Percentiles rank a stretch among this genome's conserved stretches.
phyloP scores from a whole-genome alignment of 2,888 invertebrate genomes.

The Plemyria rubiginata region DNA sequence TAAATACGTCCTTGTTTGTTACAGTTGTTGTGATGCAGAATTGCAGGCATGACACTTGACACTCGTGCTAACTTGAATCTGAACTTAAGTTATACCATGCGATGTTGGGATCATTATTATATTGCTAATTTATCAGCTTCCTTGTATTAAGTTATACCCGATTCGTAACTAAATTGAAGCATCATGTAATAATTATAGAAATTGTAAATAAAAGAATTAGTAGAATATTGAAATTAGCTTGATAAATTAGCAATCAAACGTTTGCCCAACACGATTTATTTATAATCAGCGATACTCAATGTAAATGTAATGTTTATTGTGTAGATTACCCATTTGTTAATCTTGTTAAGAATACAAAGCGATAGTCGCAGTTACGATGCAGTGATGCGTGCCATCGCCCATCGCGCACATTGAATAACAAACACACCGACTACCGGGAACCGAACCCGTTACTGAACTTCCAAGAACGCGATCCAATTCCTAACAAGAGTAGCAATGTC shows the following conservation, averaged over 20 bases:
- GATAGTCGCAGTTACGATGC: constrained; percentile 35
- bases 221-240: constrained; percentile 12
- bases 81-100: constrained; percentile 3
- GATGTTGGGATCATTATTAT: constrained; percentile 30
- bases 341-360: constrained; percentile 77
- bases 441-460: constrained; percentile 56
- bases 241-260: constrained; percentile 33
- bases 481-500: constrained; percentile 75
- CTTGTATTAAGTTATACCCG: background rate
- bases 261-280: constrained; percentile 34
- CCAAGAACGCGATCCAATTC: constrained; percentile 70
- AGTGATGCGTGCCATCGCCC: constrained; percentile 52
- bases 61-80: background rate
- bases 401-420: constrained; percentile 69
- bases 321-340: constrained; percentile 65
- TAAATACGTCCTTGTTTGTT: background rate
- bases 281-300: constrained; percentile 41
- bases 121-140: constrained; percentile 27
- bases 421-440: constrained; percentile 60
- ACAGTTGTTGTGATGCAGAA: background rate
- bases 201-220: constrained; percentile 5
- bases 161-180: background rate
- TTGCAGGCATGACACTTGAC: background rate
- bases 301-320: constrained; percentile 45
- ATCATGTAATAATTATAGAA: background rate